Evolutionary conservation across 37 sponge, comb jelly and placozoan species (phyloP), one percentile per base, ranked within the genome.

Genomic region (Beroe ovata): DNA sequence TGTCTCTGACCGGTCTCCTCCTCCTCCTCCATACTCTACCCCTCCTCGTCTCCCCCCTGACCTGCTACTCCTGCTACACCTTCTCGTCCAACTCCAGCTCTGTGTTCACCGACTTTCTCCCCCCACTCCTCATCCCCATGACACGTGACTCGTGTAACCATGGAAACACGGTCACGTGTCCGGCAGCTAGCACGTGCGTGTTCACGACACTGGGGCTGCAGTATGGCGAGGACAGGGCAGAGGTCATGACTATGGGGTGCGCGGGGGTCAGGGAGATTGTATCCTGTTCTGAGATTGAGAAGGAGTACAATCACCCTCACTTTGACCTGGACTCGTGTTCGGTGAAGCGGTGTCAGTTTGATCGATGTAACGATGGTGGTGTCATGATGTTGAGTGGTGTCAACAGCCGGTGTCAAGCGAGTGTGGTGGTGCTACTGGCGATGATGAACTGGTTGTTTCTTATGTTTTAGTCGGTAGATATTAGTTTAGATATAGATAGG

Each of bases 1-100:
- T n/a, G n/a, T n/a, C n/a, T n/a, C n/a, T n/a, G n/a, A n/a, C n/a
- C n/a, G n/a, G 6, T 69, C 71, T 69, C 71, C 4, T 69, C 38
- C 71, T 69, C 71, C 38, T 69, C 36, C 36, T 34, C 71, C 71
- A 25, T 8, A 35, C 32, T 14, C 71, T 69, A 8, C 38, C 38
- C 38, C 8, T 38, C 71, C 36, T 25, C 71, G 18, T 14, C 6
- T 25, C 71, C 38, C 36, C 71, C 71, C 71, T 69, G 20, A 19
- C 36, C 36, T 69, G 71, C 71, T 69, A 69, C 38, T 69, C 71
- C 71, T 69, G 71, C 71, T 69, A 69, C 71, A 21, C 71, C 71
- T 28, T 69, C 71, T 3, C 71, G 3, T 36, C 71, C 38, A 25
- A 62, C 63, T 69, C 71, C 36, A 33, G 37, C 36, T 14, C 38